Evolutionary conservation across 2,113 vertebrate species (phyloP).

Genomic region (Scomber japonicus): DNA sequence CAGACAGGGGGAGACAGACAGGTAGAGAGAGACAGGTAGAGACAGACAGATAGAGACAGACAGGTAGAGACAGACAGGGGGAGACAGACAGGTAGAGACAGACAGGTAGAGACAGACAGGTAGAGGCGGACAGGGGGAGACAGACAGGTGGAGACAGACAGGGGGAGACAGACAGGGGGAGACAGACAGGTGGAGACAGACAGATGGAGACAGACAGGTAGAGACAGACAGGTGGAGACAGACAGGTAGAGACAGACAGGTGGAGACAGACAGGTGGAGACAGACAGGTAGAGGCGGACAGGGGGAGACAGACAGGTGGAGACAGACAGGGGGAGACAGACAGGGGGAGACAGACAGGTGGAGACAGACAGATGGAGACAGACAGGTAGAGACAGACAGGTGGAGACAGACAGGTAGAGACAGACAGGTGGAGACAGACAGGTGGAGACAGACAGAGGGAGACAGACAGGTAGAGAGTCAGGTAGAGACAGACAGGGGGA

Average conservation of each 20-base stretch:
- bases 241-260: too few relatives aligned
- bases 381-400: conserved; percentile 9
- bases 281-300: too few relatives aligned
- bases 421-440: neutral
- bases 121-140: neutral
- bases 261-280: too few relatives aligned
- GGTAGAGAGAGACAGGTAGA: too few relatives aligned
- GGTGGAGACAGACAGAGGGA: neutral
- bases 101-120: neutral
- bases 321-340: too few relatives aligned
- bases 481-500: neutral
- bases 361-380: conserved; percentile 16
- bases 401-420: neutral
- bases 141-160: too few relatives aligned
- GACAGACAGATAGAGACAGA: neutral
- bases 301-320: too few relatives aligned
- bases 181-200: too few relatives aligned
- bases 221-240: too few relatives aligned
- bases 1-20: too few relatives aligned
- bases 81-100: neutral
- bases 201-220: too few relatives aligned
- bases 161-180: too few relatives aligned
- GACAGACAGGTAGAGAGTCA: neutral
- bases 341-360: neutral
- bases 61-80: conserved; percentile 14